These are phyloP conservation scores for Drosophila bipectinata DNA, from an alignment of 1,140 invertebrate species.

Conservation along the genomic window DNA sequence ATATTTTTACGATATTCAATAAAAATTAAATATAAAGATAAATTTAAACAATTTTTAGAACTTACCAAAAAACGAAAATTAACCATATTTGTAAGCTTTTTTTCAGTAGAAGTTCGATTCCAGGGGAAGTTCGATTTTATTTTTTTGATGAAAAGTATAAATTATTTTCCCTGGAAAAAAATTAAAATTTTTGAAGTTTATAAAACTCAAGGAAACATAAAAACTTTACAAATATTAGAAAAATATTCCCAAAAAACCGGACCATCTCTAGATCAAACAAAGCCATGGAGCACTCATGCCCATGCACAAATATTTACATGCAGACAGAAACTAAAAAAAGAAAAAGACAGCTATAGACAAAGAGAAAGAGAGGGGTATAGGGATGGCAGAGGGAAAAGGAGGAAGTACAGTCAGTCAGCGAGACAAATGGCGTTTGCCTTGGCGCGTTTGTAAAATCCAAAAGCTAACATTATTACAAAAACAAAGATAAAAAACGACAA, in stretches of 20 bases:
- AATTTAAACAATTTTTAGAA: too few relatives aligned
- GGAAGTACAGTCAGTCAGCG: slow-evolving; percentile 20
- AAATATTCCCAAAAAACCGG: neutral
- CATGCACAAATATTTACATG: slow-evolving; percentile 14
- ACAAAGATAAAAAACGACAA: slow-evolving; percentile 12
- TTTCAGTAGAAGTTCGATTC: too few relatives aligned
- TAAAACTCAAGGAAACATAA: neutral
- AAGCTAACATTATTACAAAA: slow-evolving; percentile 74
- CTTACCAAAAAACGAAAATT: too few relatives aligned
- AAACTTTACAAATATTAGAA: neutral
- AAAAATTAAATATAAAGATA: too few relatives aligned
- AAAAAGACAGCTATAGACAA: neutral
- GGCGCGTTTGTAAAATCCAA: slow-evolving; percentile 60
- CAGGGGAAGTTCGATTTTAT: too few relatives aligned
- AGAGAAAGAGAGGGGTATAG: neutral
- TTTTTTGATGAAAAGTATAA: too few relatives aligned
- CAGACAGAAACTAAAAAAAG: neutral
- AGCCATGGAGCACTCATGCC: slow-evolving; percentile 9
- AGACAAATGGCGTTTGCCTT: slow-evolving; percentile 61
- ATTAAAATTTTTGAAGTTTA: too few relatives aligned
- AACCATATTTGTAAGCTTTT: too few relatives aligned
- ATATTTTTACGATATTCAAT: too few relatives aligned
- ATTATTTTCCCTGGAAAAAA: too few relatives aligned
- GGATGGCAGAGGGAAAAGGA: neutral
- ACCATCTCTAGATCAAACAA: slow-evolving; percentile 39